Conservation (phyloP, 1,140 invertebrate species). For the Zaprionus vittiger region DNA sequence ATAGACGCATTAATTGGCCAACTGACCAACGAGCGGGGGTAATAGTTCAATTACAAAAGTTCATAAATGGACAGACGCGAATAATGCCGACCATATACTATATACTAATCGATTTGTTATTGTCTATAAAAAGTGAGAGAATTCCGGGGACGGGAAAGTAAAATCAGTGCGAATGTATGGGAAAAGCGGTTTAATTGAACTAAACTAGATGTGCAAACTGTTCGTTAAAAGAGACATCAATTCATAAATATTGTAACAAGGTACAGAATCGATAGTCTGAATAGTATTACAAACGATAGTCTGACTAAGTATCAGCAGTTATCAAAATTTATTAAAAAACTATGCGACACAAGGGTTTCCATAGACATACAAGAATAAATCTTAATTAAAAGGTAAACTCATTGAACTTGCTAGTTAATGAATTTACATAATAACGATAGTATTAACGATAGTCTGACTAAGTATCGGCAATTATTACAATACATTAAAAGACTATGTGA, state of each 20-base stretch:
- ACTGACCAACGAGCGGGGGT: slow-evolving; percentile 2
- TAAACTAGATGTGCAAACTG: neutral
- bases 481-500: no score
- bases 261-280: neutral
- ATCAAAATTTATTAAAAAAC: no score
- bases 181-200: neutral
- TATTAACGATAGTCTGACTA: neutral
- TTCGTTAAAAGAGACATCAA: neutral
- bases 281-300: no score
- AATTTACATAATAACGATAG: no score
- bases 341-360: no score
- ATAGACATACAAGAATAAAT: no score
- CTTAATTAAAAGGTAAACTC: no score
- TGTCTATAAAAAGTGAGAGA: neutral
- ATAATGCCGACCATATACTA: neutral
- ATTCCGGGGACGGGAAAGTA: neutral
- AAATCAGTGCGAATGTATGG: neutral
- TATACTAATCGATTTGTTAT: slow-evolving; percentile 20
- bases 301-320: no score
- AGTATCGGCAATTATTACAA: no score
- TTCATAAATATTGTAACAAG: neutral
- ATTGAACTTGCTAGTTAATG: no score
- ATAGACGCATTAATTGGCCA: slow-evolving; percentile 55
- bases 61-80: slow-evolving; percentile 1
- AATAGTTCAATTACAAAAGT: slow-evolving; percentile 24